Conservation (phyloP, 2,888 invertebrate genomes). For the Ametastegia equiseti region DNA sequence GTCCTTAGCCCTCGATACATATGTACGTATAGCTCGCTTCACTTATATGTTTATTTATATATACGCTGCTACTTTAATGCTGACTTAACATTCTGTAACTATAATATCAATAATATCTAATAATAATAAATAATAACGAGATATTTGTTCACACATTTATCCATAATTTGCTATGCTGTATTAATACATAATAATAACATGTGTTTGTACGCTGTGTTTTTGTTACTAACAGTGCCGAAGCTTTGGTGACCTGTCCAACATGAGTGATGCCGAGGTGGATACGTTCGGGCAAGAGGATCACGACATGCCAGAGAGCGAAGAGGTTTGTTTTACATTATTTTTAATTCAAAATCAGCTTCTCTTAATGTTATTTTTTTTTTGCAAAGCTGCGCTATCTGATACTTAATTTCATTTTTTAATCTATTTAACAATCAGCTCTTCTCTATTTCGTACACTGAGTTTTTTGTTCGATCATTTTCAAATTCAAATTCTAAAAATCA, state of each 20-base stretch:
- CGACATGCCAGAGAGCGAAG: slow-evolving; percentile 63
- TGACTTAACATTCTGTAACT: slow-evolving; percentile 29
- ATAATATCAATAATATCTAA: slow-evolving; percentile 49
- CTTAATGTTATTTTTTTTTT: neutral
- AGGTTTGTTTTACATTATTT: slow-evolving; percentile 37
- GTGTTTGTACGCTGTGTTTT: slow-evolving; percentile 52
- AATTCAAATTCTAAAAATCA: neutral
- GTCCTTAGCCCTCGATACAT: too few relatives aligned
- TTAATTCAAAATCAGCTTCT: neutral
- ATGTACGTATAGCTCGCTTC: too few relatives aligned
- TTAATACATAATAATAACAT: slow-evolving; percentile 45
- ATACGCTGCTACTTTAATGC: slow-evolving; percentile 51
- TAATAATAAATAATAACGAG: slow-evolving; percentile 22
- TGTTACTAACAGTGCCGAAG: slow-evolving; percentile 78
- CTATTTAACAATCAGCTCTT: neutral
- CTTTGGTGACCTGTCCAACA: slow-evolving; percentile 80
- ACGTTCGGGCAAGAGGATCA: slow-evolving; percentile 67
- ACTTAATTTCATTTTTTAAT: neutral
- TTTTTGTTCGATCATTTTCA: neutral
- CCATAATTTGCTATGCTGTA: slow-evolving; percentile 34
- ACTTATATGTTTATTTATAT: slow-evolving; percentile 48
- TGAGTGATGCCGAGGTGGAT: slow-evolving; percentile 75
- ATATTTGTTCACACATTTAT: slow-evolving; percentile 14
- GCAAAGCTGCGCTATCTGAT: neutral
- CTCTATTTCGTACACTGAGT: too few relatives aligned